Percentiles rank a stretch among this genome's conserved stretches.
These are phyloP conservation scores for Ptychobarbus kaznakovi DNA, from an alignment of 2,797 vertebrate genomes.

Conservation along the genomic window DNA sequence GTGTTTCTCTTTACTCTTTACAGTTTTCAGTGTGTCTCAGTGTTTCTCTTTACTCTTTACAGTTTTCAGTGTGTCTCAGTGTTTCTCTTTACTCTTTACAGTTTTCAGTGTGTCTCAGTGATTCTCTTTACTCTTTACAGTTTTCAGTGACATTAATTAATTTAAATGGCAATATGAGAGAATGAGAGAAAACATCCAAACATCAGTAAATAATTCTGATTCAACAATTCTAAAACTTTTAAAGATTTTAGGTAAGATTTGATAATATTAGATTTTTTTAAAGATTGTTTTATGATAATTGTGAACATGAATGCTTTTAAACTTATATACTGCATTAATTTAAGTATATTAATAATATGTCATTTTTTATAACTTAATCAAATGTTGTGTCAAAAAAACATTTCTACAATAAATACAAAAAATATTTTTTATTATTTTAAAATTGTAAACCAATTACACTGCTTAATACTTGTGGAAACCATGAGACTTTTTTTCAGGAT, in stretches of 20 bases:
- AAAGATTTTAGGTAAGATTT: not conserved
- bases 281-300: not conserved
- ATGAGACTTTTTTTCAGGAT: not conserved
- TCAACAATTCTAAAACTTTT: not conserved
- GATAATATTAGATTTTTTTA: not conserved
- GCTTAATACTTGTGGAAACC: not conserved
- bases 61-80: not conserved
- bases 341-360: not conserved
- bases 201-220: not conserved
- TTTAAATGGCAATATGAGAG: not conserved
- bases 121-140: not conserved
- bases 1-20: too few species aligned
- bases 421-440: not conserved
- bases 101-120: not conserved
- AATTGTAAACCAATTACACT: not conserved
- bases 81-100: not conserved
- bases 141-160: not conserved
- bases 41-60: not conserved
- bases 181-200: not conserved
- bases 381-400: not conserved
- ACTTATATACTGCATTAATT: not conserved
- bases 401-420: not conserved
- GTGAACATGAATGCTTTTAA: not conserved
- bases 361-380: not conserved
- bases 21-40: too few species aligned